Evolutionary conservation across 2,797 vertebrate species (phyloP).

Genomic region (Gadopsis bispinosus): DNA sequence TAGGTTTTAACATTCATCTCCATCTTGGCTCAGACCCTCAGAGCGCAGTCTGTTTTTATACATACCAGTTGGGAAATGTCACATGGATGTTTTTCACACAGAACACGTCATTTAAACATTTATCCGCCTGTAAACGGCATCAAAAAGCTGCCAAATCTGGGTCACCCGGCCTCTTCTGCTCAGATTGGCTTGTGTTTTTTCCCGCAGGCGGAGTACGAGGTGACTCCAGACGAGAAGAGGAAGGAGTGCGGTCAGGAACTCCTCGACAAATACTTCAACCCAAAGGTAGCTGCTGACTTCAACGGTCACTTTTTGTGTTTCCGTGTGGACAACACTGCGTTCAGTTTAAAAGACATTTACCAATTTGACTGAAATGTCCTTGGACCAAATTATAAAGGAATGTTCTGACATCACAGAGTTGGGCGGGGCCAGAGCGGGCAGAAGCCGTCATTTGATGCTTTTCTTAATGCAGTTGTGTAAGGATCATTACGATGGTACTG

Average conservation of each 20-base stretch:
- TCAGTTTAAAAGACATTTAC: background rate
- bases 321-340: background rate
- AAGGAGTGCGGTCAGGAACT: constrained; percentile 91
- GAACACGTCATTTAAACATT: background rate
- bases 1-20: background rate
- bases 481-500: background rate
- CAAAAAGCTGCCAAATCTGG: background rate
- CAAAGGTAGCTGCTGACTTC: constrained; percentile 82
- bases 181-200: constrained; percentile 1
- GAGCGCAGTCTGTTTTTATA: background rate
- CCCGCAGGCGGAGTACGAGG: constrained; percentile 93
- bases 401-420: background rate
- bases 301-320: background rate
- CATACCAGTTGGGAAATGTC: background rate
- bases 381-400: background rate
- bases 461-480: background rate
- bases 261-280: constrained; percentile 89
- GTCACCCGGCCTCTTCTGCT: background rate
- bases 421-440: background rate
- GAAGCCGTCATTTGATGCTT: background rate
- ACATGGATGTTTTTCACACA: background rate
- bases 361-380: background rate
- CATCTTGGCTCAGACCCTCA: background rate
- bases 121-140: background rate
- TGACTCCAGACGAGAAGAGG: constrained; percentile 95